Evolutionary conservation across 2,888 invertebrate species (phyloP), one percentile per base, ranked within the genome.

Genomic region (Drosophila kambysellisi): DNA sequence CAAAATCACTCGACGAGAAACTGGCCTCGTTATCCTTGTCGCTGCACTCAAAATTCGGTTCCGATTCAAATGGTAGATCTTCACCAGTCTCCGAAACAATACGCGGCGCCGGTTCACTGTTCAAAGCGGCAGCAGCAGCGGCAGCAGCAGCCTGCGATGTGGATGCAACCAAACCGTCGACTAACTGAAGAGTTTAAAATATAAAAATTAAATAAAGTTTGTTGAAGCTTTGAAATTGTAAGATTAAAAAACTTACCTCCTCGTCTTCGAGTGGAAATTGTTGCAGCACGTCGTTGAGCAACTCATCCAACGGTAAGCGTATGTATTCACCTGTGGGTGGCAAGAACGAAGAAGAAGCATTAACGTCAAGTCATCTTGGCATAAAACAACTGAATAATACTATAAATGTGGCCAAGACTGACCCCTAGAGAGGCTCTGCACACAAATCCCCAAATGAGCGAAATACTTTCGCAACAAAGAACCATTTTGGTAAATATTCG

Each of bases 201-300:
- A 30, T 15, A 4, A 0, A 37, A 25, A n/a, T 17, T 17, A n/a
- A 33, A 59, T 59, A 69, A 64, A 58, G 61, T 68, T 61, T 52
- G 46, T 57, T 58, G 25, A 32, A 50, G 37, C n/a, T 58, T n/a
- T 9, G 4, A 15, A 25, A 8, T 8, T 15, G 4, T 9, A 9
- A n/a, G 51, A 46, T 11, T 25, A 5, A 9, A n/a, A 9, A 15
- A 69, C 87, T 82, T 80, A 92, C 93, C 86, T 92, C 92, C 81
- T 84, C 83, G 61, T 87, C 84, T 53, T 89, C 90, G 32, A 86
- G 83, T 48, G 83, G 66, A 65, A 93, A 91, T 78, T 91, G 91
- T 81, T 92, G 92, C 72, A 93, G 83, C 76, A 93, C 93, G 91
- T 93, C 93, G 87, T 93, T 91, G 67, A 93, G 85, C 76, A 93